Evolutionary conservation across 1,140 invertebrate genomes (phyloP).

Genomic region (Laodelphax striatellus): DNA sequence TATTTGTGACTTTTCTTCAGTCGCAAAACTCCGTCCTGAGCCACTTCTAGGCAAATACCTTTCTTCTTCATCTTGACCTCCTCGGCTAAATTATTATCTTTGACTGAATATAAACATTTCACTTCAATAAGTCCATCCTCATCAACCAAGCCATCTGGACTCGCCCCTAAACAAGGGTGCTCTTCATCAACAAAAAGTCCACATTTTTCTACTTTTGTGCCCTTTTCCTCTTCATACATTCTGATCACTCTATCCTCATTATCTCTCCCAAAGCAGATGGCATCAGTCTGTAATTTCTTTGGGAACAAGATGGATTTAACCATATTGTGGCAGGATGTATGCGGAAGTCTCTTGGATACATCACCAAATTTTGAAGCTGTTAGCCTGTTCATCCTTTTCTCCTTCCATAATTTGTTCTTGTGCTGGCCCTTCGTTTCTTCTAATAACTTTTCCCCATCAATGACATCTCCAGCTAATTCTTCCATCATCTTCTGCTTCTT

Average conservation of each 20-base stretch:
- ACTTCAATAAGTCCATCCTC: not conserved
- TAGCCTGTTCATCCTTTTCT: not conserved
- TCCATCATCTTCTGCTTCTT: not conserved
- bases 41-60: no score
- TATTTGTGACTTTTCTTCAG: not conserved
- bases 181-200: conserved; percentile 1
- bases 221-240: not conserved
- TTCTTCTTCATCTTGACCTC: no score
- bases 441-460: not conserved
- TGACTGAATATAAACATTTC: not conserved
- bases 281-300: not conserved
- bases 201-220: not conserved
- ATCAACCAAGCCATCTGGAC: not conserved
- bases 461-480: not conserved
- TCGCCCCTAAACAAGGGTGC: not conserved
- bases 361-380: conserved; percentile 1
- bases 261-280: not conserved
- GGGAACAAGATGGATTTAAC: not conserved
- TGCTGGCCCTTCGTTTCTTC: not conserved
- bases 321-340: not conserved
- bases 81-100: not conserved
- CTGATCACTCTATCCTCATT: not conserved
- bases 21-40: not conserved
- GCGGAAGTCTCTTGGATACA: not conserved
- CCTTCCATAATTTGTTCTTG: not conserved